These are phyloP conservation scores for Atethmia centrago DNA, from an alignment of 2,888 invertebrate genomes.

Conservation along the genomic window DNA sequence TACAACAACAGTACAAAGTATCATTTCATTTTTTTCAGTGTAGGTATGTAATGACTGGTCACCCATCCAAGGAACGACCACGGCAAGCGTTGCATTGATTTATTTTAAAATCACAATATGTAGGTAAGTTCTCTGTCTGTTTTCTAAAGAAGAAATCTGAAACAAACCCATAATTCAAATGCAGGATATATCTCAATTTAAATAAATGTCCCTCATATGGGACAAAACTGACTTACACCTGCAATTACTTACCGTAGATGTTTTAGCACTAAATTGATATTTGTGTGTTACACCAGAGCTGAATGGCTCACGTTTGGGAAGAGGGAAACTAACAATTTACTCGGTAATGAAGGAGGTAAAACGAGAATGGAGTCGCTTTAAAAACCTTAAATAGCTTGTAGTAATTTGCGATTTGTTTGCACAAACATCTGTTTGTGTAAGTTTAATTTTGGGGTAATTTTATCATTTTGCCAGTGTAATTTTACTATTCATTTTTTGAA, in stretches of 20 bases:
- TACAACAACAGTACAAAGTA: too few species aligned
- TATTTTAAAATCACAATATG: neutral
- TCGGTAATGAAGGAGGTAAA: slow-evolving; percentile 51
- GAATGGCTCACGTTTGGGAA: slow-evolving; percentile 27
- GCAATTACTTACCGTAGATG: slow-evolving; percentile 69
- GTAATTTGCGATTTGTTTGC: slow-evolving; percentile 52
- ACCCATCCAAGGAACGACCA: neutral
- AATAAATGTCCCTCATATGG: slow-evolving; percentile 38
- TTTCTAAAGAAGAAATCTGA: neutral
- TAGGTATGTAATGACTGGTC: neutral
- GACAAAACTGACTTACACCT: slow-evolving; percentile 42
- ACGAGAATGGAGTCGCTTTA: slow-evolving; percentile 33
- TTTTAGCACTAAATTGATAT: slow-evolving; percentile 63
- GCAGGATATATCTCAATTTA: slow-evolving; percentile 18
- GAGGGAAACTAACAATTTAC: slow-evolving; percentile 55
- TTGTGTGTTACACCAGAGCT: slow-evolving; percentile 45
- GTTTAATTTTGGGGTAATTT: slow-evolving; percentile 2
- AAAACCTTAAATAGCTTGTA: slow-evolving; percentile 51
- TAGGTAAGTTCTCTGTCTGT: too few species aligned
- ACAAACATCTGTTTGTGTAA: slow-evolving; percentile 6
- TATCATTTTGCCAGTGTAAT: neutral
- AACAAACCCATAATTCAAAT: slow-evolving; percentile 32
- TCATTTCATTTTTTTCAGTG: too few species aligned
- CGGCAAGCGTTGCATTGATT: neutral
- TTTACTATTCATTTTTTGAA: neutral